Percentiles rank a stretch among this genome's conserved stretches.
Evolutionary conservation across 2,888 invertebrate genomes (phyloP).

Genomic region (Sinodicranocentrus sp.): DNA sequence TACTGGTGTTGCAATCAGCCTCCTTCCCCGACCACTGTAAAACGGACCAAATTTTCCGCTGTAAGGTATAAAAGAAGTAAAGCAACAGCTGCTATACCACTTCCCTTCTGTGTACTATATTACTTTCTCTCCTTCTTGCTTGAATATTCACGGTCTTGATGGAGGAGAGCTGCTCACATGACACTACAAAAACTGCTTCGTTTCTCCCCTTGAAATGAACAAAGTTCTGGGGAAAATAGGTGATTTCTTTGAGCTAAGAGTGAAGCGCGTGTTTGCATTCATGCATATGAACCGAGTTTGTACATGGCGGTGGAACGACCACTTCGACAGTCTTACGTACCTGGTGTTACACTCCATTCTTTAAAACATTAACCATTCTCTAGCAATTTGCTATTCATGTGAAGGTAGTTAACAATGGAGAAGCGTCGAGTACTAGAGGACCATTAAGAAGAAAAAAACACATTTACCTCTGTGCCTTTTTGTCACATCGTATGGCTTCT

Average conservation of each 20-base stretch:
- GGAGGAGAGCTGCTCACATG: too few relatives aligned
- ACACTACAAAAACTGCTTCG: not conserved
- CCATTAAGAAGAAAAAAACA: too few relatives aligned
- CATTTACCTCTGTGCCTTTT: not conserved
- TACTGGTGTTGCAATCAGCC: slow-evolving; percentile 12
- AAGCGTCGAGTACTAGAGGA: too few relatives aligned
- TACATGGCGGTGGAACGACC: too few relatives aligned
- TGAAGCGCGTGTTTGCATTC: too few relatives aligned
- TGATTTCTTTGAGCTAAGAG: not conserved
- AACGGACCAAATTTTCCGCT: not conserved
- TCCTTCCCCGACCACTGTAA: not conserved
- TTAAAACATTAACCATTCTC: slow-evolving; percentile 6
- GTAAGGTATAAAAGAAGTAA: not conserved
- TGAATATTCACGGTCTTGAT: not conserved
- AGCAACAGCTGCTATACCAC: slow-evolving; percentile 21
- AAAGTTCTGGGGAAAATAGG: not conserved
- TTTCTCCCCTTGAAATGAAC: not conserved
- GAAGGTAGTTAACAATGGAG: too few relatives aligned
- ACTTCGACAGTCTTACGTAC: too few relatives aligned
- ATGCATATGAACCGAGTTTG: too few relatives aligned
- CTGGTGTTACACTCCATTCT: not conserved
- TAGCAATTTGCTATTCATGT: not conserved
- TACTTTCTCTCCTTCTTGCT: not conserved
- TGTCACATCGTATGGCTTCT: not conserved
- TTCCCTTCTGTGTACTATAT: not conserved